Base-by-base conservation (phyloP, 2,113 vertebrate species). In the Hippocampus barbouri region DNA sequence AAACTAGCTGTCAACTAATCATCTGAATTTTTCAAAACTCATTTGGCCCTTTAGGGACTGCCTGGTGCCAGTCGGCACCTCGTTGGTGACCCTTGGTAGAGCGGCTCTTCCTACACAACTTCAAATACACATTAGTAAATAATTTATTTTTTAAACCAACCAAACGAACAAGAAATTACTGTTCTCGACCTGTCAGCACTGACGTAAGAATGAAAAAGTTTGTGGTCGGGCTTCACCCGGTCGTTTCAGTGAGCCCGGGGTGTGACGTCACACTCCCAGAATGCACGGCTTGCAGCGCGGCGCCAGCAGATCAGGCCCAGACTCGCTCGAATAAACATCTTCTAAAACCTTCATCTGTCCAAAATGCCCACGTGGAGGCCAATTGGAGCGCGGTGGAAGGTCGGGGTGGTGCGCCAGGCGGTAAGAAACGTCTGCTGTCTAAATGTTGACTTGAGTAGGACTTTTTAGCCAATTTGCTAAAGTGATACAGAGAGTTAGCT, bases 221-320 rank as follows among this genome's bases (percentile, higher is more conserved):
- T 30, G 56, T 27, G 11, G 56, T 60, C 4, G 38, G 3, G 41
- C 6, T 66, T 69, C 59, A 69, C 43, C 40, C 78, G 66, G 65
- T 41, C 56, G 76, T 66, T 77, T 49, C 59, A 12, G 66, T 51
- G 40, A 75, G 70, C 66, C 71, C 60, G 66, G 72, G 66, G 7
- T 30, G 81, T 93, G 91, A 93, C 92, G 92, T 93, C 91, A 93
- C 76, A 84, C 80, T 92, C 92, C 92, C 92, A 93, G 85, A 91
- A 93, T 93, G 91, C 92, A 86, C 80, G 86, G 91, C 90, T 87
- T 79, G 76, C 79, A 89, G 78, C 84, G 82, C 89, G 84, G 90
- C 84, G 79, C 86, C 81, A 84, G 84, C 70, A 75, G 86, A 77
- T 80, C 87, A 91, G 92, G 92, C 92, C 92, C 76, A 66, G 79